Percentiles rank a stretch among this genome's conserved stretches.
Conservation (phyloP, 37 sponge, comb jelly and placozoan species). For the Halichondria panicea region DNA sequence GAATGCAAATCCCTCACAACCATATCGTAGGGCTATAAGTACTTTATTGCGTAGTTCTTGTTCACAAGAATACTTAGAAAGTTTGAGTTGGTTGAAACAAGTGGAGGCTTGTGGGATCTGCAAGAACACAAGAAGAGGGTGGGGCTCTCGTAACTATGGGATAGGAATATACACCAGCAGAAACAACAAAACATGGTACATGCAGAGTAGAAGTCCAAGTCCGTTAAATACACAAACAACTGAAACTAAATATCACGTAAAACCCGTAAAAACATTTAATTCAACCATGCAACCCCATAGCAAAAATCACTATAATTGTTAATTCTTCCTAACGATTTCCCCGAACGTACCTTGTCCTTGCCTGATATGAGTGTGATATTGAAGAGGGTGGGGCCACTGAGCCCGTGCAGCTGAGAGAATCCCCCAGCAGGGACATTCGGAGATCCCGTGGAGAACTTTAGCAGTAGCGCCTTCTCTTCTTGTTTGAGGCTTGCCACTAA, state of each 20-base stretch:
- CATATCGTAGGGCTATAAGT: slow-evolving; percentile 62
- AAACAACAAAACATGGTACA: too few relatives aligned
- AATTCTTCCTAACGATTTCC: too few relatives aligned
- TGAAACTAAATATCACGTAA: too few relatives aligned
- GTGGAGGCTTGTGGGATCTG: slow-evolving; percentile 62
- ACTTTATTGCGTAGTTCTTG: slow-evolving; percentile 54
- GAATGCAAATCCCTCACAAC: slow-evolving; percentile 72
- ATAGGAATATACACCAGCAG: slow-evolving; percentile 1
- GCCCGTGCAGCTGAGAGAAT: slow-evolving; percentile 49
- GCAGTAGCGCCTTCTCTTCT: slow-evolving; percentile 63
- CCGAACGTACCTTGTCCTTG: slow-evolving; percentile 44
- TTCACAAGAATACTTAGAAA: slow-evolving; percentile 51
- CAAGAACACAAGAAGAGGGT: too few relatives aligned
- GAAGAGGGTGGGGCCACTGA: slow-evolving; percentile 24
- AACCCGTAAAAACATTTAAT: too few relatives aligned
- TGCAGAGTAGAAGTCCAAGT: too few relatives aligned
- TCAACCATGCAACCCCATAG: too few relatives aligned
- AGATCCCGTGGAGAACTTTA: slow-evolving; percentile 76
- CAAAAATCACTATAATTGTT: neutral
- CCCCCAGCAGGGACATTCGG: slow-evolving; percentile 72
- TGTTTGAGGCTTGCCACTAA: slow-evolving; percentile 49
- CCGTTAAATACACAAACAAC: too few relatives aligned
- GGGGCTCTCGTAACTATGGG: too few relatives aligned
- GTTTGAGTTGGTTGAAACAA: slow-evolving; percentile 58
- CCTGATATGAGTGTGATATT: slow-evolving; percentile 18